phyloP scores from a whole-genome alignment of 2,113 vertebrate genomes.

The crab-eating macaque (Macaca fascicularis) region T2T-MFA8v1.1 NC_088381.1:45707501-45708000 shows the following conservation, averaged over 20 bases:
- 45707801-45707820: neutral
- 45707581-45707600: conserved; percentile 21
- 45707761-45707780: neutral
- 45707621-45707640: neutral
- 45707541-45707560: neutral
- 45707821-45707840: neutral
- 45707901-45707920: neutral
- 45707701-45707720: neutral
- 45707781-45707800: neutral
- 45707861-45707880: neutral
- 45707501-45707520: neutral
- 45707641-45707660: neutral
- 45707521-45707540: neutral
- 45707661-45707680: neutral
- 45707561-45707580: neutral
- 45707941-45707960: neutral
- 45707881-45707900: neutral
- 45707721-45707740: neutral
- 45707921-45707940: conserved; percentile 19
- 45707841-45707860: neutral
- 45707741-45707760: neutral
- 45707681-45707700: neutral
- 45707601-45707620: neutral
- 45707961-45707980: neutral
- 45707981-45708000: neutral